A percentile compares a stretch with the other conserved stretches of the same genome.
Conservation (phyloP, 2,797 vertebrate species). For the Loris lydekkerianus region DNA sequence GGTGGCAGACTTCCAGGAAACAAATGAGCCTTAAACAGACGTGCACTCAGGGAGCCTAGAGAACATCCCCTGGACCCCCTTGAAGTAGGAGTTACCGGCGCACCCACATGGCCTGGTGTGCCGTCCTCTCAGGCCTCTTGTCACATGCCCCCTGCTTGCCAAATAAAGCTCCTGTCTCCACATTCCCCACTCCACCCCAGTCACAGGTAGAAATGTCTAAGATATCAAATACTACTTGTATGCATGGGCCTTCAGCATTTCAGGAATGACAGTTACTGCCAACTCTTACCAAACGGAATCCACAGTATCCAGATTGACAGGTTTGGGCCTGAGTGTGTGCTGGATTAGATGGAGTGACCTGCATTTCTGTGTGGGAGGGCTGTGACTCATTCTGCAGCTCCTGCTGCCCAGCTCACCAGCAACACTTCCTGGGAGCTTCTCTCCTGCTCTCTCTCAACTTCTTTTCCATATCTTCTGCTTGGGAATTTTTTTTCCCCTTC, state of each 20-base stretch:
- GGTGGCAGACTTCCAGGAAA: background rate
- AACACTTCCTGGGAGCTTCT: background rate
- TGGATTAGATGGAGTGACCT: no score
- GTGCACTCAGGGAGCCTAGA: background rate
- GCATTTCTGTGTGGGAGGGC: background rate
- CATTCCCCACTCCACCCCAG: background rate
- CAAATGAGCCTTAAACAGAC: background rate
- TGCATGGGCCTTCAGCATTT: background rate
- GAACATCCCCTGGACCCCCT: background rate
- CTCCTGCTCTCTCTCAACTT: background rate
- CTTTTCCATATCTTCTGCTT: background rate
- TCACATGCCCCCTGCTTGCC: background rate
- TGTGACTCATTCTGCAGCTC: background rate
- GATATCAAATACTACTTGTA: background rate
- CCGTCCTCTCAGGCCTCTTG: background rate
- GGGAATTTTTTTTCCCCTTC: background rate
- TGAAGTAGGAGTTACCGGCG: background rate
- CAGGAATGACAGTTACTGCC: background rate
- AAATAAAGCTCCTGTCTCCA: background rate
- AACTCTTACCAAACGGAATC: background rate
- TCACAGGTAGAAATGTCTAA: background rate
- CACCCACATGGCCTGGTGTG: background rate
- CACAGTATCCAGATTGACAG: background rate
- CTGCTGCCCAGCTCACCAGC: background rate
- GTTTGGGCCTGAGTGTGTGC: background rate